Evolutionary conservation across 2,113 vertebrate species (phyloP).

Genomic region (Procavia capensis): DNA sequence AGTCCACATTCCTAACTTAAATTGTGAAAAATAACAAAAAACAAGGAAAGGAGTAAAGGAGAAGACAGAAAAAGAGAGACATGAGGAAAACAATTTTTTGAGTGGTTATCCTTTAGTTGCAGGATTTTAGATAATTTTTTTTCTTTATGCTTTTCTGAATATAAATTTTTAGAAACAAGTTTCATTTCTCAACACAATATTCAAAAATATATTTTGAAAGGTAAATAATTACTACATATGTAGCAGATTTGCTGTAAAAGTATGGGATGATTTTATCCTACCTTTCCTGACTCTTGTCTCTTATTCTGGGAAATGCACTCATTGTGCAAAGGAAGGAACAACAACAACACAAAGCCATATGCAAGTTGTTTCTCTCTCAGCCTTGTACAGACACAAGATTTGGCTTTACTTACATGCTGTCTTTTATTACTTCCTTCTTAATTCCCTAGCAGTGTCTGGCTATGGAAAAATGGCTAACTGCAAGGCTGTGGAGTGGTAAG

Average conservation of each 20-base stretch:
- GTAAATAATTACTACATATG: background rate
- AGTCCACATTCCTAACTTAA: background rate
- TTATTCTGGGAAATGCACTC: background rate
- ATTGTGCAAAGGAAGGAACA: background rate
- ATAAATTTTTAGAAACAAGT: background rate
- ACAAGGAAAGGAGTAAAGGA: background rate
- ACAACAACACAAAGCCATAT: too few species aligned
- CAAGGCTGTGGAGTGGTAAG: background rate
- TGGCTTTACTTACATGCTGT: background rate
- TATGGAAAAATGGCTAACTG: background rate
- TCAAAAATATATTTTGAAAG: background rate
- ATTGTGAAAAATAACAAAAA: background rate
- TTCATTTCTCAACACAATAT: background rate
- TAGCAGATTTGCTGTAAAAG: background rate
- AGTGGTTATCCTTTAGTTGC: background rate
- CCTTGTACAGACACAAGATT: background rate
- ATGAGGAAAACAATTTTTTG: background rate
- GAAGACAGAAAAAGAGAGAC: background rate
- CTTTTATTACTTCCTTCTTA: background rate
- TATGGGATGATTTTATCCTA: background rate
- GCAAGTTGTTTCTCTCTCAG: background rate
- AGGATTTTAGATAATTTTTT: background rate
- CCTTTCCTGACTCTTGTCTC: background rate
- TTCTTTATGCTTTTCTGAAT: background rate
- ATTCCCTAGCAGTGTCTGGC: background rate